phyloP scores from a whole-genome alignment of 2,888 invertebrate species.

The Ormia ochracea region DNA sequence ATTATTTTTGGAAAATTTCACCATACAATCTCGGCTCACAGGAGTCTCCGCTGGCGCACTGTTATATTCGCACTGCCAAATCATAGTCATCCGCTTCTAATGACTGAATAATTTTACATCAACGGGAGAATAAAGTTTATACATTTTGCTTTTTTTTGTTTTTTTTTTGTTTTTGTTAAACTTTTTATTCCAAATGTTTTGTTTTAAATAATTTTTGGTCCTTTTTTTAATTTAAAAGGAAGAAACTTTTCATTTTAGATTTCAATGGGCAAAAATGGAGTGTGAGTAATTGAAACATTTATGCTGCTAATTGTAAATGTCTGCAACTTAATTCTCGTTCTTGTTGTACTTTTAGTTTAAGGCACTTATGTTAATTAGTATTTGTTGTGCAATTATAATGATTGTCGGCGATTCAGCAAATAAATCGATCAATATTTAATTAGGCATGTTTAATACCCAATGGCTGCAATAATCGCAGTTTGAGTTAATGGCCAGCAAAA shows the following conservation, averaged over 20 bases:
- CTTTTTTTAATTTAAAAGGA: slow-evolving; percentile 32
- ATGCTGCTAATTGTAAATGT: slow-evolving; percentile 72
- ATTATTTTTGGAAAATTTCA: too few species aligned
- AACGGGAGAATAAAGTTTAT: slow-evolving; percentile 46
- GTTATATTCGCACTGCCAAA: background rate
- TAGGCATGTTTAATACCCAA: background rate
- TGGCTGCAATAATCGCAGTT: too few species aligned
- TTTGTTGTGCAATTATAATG: slow-evolving; percentile 52
- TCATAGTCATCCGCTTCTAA: slow-evolving; percentile 26
- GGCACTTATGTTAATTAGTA: slow-evolving; percentile 59
- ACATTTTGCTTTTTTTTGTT: background rate
- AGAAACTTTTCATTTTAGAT: slow-evolving; percentile 36
- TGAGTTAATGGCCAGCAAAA: too few species aligned
- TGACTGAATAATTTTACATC: slow-evolving; percentile 30
- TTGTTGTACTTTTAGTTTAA: slow-evolving; percentile 39
- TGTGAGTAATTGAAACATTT: slow-evolving; percentile 75
- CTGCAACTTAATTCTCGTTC: slow-evolving; percentile 42
- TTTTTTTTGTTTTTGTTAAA: slow-evolving; percentile 3
- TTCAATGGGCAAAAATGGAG: slow-evolving; percentile 53
- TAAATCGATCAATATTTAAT: slow-evolving; percentile 57
- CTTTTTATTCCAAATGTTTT: slow-evolving; percentile 50
- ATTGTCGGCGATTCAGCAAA: slow-evolving; percentile 31
- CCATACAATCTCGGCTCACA: background rate
- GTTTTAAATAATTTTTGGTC: slow-evolving; percentile 52
- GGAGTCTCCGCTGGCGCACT: background rate